Evolutionary conservation across 2,797 vertebrate species (phyloP).

Genomic region (Sternarchorhynchus goeldii): DNA sequence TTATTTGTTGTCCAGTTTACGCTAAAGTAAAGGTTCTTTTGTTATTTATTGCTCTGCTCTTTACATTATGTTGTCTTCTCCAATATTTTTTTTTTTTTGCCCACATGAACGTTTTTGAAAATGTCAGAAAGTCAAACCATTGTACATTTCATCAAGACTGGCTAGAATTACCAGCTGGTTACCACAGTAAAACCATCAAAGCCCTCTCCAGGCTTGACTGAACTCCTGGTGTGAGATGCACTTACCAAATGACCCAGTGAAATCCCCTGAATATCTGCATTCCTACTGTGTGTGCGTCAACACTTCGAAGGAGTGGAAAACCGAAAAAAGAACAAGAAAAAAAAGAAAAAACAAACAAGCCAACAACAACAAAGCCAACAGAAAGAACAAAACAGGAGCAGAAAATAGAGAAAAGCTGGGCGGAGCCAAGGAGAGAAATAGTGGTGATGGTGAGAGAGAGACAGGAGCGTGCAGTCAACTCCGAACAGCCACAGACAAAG

Average conservation of each 20-base stretch:
- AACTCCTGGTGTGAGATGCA: background rate
- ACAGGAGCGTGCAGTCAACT: background rate
- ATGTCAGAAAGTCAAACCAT: no score
- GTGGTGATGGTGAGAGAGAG: background rate
- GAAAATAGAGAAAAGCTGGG: background rate
- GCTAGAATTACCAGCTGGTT: no score
- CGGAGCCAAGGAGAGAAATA: background rate
- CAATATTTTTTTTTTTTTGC: no score
- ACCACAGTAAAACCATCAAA: no score
- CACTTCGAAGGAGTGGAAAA: slow-evolving; percentile 13
- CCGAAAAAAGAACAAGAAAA: slow-evolving; percentile 22
- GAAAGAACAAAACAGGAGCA: slow-evolving; percentile 14
- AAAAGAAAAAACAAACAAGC: slow-evolving; percentile 1
- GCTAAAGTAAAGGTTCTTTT: no score
- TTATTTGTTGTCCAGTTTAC: no score
- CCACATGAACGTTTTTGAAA: no score
- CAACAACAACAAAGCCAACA: background rate
- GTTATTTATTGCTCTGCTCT: no score
- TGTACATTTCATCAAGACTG: no score
- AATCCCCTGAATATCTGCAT: slow-evolving; percentile 16
- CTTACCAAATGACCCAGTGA: slow-evolving; percentile 17
- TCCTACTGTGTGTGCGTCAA: slow-evolving; percentile 22
- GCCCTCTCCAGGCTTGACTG: no score
- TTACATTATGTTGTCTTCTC: no score
- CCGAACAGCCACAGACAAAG: background rate